These are phyloP conservation scores for Cryptocephalus primarius DNA, from an alignment of 2,888 invertebrate genomes.

Conservation along the genomic window DNA sequence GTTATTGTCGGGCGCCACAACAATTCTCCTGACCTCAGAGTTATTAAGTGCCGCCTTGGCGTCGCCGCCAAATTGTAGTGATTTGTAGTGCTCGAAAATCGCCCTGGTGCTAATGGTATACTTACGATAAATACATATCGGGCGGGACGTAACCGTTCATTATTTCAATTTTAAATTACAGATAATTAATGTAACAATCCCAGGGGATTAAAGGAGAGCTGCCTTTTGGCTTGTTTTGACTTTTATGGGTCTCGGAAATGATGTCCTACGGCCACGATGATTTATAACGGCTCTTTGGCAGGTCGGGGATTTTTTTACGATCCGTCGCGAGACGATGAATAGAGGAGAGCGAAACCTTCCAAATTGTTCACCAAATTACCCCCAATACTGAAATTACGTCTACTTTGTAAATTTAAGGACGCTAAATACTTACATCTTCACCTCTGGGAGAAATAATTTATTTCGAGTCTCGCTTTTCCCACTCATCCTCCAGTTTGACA, in stretches of 20 bases:
- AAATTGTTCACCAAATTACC: too few species aligned
- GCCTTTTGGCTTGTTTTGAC: conserved; percentile 6
- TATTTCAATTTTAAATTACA: conserved; percentile 32
- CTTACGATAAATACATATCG: conserved; percentile 34
- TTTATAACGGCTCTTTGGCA: not conserved
- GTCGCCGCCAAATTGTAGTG: conserved; percentile 36
- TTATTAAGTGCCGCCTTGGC: conserved; percentile 28
- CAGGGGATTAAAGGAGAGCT: conserved; percentile 2
- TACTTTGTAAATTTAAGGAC: conserved; percentile 23
- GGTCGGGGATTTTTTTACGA: too few species aligned
- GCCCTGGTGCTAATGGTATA: conserved; percentile 33
- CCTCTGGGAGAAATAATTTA: too few species aligned
- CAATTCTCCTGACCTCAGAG: conserved; percentile 19
- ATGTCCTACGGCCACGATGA: conserved; percentile 5
- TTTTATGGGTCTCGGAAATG: conserved; percentile 4
- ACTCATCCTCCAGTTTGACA: too few species aligned
- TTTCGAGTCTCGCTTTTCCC: too few species aligned
- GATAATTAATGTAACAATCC: conserved; percentile 31
- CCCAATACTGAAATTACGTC: too few species aligned
- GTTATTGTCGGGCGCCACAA: conserved; percentile 20
- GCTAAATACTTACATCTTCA: too few species aligned
- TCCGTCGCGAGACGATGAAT: too few species aligned
- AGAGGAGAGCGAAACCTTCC: too few species aligned
- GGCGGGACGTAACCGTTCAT: conserved; percentile 26
- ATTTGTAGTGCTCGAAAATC: conserved; percentile 29